phyloP scores from a whole-genome alignment of 2,888 invertebrate species.

The Ctenicera cuprea region DNA sequence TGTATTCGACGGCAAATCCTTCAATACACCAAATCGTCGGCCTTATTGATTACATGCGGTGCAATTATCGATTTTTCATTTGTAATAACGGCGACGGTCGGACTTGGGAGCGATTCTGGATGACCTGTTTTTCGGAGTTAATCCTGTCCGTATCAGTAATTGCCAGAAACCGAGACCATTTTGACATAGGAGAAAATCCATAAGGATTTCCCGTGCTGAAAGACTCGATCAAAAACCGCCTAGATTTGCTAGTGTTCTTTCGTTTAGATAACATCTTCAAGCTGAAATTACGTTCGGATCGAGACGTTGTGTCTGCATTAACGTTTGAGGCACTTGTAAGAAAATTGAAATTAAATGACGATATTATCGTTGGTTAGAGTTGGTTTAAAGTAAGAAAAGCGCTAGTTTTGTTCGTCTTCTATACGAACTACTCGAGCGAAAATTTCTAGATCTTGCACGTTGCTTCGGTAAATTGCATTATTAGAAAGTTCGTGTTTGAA shows the following conservation, averaged over 20 bases:
- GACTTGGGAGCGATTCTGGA: slow-evolving; percentile 15
- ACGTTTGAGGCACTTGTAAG: neutral
- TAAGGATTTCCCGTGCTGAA: neutral
- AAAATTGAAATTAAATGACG: slow-evolving; percentile 7
- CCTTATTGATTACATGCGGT: slow-evolving; percentile 23
- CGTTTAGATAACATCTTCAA: neutral
- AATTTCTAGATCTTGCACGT: slow-evolving; percentile 3
- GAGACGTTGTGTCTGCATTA: neutral
- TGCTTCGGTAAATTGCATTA: slow-evolving; percentile 18
- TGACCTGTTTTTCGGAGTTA: slow-evolving; percentile 21
- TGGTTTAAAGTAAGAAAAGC: neutral
- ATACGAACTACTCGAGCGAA: neutral
- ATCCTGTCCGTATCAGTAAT: slow-evolving; percentile 20
- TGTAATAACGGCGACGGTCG: slow-evolving; percentile 15
- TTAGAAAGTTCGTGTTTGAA: slow-evolving; percentile 16
- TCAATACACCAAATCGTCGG: slow-evolving; percentile 10
- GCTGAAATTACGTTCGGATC: neutral
- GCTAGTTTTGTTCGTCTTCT: slow-evolving; percentile 4
- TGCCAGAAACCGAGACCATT: slow-evolving; percentile 4
- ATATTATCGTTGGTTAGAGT: neutral
- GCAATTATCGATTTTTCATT: slow-evolving; percentile 31
- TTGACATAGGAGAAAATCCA: neutral
- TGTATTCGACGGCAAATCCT: slow-evolving; percentile 34
- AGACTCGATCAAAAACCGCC: neutral
- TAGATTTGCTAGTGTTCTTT: neutral